Percentiles rank a stretch among this genome's conserved stretches.
Conservation (phyloP, 2,113 vertebrate genomes). For the Podarcis cretensis region DNA sequence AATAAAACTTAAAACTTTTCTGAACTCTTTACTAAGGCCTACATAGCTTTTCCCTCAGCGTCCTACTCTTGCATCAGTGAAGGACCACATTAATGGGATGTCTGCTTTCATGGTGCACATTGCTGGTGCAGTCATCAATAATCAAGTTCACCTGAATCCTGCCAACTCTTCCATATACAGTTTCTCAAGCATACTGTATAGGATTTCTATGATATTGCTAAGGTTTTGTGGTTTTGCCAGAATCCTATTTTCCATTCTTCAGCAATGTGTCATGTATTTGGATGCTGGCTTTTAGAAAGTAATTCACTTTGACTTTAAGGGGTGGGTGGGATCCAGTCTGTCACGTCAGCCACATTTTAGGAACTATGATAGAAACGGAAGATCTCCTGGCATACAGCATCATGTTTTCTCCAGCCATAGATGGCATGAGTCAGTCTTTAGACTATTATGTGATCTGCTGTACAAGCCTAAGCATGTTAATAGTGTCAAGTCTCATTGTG, state of each 20-base stretch:
- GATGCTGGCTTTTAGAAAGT: neutral
- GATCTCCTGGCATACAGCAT: neutral
- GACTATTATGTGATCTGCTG: neutral
- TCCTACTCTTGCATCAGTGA: neutral
- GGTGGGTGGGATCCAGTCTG: neutral
- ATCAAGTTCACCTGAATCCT: neutral
- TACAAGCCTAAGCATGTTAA: neutral
- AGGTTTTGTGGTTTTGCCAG: neutral
- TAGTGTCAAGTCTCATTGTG: neutral
- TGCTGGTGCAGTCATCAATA: neutral
- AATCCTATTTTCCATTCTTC: neutral
- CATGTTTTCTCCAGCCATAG: neutral
- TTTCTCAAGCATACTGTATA: neutral
- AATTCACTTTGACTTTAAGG: neutral
- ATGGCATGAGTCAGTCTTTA: neutral
- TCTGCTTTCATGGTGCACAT: too few species aligned
- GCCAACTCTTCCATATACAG: neutral
- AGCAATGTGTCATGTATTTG: neutral
- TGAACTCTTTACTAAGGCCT: neutral
- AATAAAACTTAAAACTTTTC: neutral
- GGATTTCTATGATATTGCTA: neutral
- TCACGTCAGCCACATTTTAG: neutral
- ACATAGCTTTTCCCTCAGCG: neutral
- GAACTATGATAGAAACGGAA: neutral
- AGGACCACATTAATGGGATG: too few species aligned